Conservation (phyloP, 2,113 vertebrate species). For the Tapirus terrestris region DNA sequence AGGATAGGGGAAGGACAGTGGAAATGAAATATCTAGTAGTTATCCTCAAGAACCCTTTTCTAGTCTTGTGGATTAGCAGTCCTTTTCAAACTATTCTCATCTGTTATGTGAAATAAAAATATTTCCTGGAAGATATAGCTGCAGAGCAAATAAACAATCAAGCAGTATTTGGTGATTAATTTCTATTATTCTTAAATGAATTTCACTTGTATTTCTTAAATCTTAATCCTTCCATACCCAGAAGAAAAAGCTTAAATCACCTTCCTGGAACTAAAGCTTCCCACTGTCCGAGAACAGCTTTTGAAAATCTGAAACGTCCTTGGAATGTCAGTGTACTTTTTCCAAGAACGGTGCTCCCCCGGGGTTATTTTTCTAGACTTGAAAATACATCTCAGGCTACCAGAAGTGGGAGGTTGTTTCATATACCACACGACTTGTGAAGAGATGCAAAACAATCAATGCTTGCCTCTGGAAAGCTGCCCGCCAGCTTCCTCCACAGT, state of each 20-base stretch:
- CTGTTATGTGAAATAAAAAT: neutral
- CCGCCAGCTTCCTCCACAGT: neutral
- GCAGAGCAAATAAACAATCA: slow-evolving; percentile 13
- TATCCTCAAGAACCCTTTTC: neutral
- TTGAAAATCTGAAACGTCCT: neutral
- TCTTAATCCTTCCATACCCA: neutral
- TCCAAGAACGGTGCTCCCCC: neutral
- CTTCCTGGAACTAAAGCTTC: slow-evolving; percentile 1
- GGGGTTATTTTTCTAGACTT: neutral
- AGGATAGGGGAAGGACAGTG: neutral
- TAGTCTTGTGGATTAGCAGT: neutral
- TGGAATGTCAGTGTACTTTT: neutral
- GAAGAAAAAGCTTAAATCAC: neutral
- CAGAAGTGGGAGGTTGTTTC: neutral
- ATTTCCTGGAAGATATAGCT: neutral
- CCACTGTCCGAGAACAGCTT: neutral
- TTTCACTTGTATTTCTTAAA: slow-evolving; percentile 4
- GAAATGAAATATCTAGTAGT: neutral
- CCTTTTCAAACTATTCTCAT: neutral
- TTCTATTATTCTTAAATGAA: slow-evolving; percentile 2
- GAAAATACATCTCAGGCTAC: neutral
- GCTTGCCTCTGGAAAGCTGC: neutral
- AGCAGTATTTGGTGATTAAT: neutral
- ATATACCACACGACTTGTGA: neutral
- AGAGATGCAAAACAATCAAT: neutral